Base-by-base conservation (phyloP, 1,140 invertebrate species). In the Watersipora subatra region DNA sequence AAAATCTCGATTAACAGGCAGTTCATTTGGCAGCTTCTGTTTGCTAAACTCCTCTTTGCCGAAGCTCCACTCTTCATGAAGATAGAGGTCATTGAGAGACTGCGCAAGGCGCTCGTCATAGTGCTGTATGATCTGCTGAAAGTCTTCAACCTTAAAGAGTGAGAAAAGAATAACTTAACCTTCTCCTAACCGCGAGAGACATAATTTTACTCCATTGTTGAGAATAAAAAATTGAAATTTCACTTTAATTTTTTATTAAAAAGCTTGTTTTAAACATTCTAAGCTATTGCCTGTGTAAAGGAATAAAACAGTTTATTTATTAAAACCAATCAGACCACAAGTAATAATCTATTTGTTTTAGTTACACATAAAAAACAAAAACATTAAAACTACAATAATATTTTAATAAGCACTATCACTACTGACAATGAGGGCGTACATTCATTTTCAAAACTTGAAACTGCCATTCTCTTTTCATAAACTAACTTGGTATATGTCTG, bases 1-100 rank as follows among this genome's bases (percentile, higher is more conserved):
- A 2, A 64, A 63, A 1, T 75, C 69, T 27, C 68, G 71, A 28
- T 70, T 66, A 2, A 77, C 69, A 12, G 72, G 67, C 7, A 69
- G 68, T 27, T 75, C 76, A 63, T 58, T 64, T 19, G 61, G 2
- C 25, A 28, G 56, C 28, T 70, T 75, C 55, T 66, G 66, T 0
- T 69, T 69, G 2, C 25, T 28, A 22, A 72, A 61, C 2, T 62
- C 66, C 28, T 73, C 73, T 12, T 66, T 66, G 7, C 72, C 74
- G 69, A 75, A 77, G 56, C 75, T 73, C 73, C 72, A 73, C 65
- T 77, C 76, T 24, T 77, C 76, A 28, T 70, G 59, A 3, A 76
- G 67, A 66, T 75, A 77, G 26, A 71, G 63, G 28, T 67, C 57
- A 64, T 77, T 71, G 1, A 77, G 69, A 46, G 61, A 59, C 25